Percentiles rank a stretch among this genome's conserved stretches.
phyloP scores from a whole-genome alignment of 2,888 invertebrate species.

The Tromatobia lineatoria region DNA sequence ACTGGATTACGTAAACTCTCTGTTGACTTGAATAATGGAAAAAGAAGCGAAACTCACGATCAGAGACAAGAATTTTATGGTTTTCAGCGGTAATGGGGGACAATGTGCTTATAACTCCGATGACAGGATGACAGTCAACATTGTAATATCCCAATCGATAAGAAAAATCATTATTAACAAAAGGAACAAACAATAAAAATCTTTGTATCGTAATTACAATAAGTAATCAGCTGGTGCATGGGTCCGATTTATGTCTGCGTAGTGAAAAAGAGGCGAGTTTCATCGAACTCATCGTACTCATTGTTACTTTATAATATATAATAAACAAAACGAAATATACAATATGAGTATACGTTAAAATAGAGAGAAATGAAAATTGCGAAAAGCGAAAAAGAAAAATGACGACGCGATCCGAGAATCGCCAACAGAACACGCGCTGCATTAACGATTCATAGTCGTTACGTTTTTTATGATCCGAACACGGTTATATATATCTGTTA shows the following conservation, averaged over 20 bases:
- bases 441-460: neutral
- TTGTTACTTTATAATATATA: conserved; percentile 63
- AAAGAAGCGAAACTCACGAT: conserved; percentile 3
- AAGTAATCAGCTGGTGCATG: conserved; percentile 83
- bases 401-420: conserved; percentile 32
- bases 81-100: conserved; percentile 45
- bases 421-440: conserved; percentile 16
- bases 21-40: neutral
- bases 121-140: conserved; percentile 47
- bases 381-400: conserved; percentile 22
- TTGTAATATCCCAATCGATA: conserved; percentile 49
- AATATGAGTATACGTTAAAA: conserved; percentile 40
- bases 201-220: conserved; percentile 64
- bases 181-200: conserved; percentile 42
- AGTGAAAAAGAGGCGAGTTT: conserved; percentile 70
- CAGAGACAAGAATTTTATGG: neutral
- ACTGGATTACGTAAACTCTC: conserved; percentile 7
- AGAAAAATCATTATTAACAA: conserved; percentile 36
- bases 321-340: conserved; percentile 33
- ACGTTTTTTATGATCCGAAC: conserved; percentile 3
- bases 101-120: conserved; percentile 49
- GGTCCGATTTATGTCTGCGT: conserved; percentile 83
- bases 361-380: conserved; percentile 17
- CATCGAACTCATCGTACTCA: conserved; percentile 66
- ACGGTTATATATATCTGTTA: neutral